phyloP scores from a whole-genome alignment of 2,888 invertebrate genomes.

The Ennomos quercinarius region DNA sequence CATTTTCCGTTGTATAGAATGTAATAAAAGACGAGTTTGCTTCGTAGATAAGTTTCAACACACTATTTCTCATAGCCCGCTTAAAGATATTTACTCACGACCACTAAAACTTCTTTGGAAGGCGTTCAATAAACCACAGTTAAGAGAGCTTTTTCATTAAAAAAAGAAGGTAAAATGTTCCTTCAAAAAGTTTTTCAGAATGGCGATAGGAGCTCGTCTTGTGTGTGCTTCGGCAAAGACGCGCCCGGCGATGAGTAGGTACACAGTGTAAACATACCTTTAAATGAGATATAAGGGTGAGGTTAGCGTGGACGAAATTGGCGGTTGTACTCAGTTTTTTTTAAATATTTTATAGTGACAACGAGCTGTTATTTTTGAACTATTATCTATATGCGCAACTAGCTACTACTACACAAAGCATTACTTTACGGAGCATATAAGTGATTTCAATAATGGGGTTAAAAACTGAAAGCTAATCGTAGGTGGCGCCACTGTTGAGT shows the following conservation, averaged over 20 bases:
- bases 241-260: slow-evolving; percentile 60
- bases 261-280: slow-evolving; percentile 72
- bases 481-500: too few species aligned
- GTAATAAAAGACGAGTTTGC: too few species aligned
- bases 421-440: too few species aligned
- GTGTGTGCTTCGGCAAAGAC: slow-evolving; percentile 68
- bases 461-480: too few species aligned
- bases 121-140: slow-evolving; percentile 40
- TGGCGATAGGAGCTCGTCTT: slow-evolving; percentile 59
- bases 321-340: slow-evolving; percentile 7
- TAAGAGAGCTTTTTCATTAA: slow-evolving; percentile 44
- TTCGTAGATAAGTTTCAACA: too few species aligned
- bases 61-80: slow-evolving; percentile 3
- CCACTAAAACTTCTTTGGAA: slow-evolving; percentile 16
- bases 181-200: slow-evolving; percentile 54
- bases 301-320: slow-evolving; percentile 19
- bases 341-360: background rate
- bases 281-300: slow-evolving; percentile 63
- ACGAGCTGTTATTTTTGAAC: background rate
- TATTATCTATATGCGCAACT: too few species aligned
- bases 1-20: too few species aligned
- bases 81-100: slow-evolving; percentile 13
- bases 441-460: too few species aligned
- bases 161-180: slow-evolving; percentile 39
- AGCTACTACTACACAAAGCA: too few species aligned